A percentile compares a stretch with the other conserved stretches of the same genome.
These are phyloP conservation scores for Podilymbus podiceps DNA, from an alignment of 2,113 vertebrate species.

Conservation along the genomic window DNA sequence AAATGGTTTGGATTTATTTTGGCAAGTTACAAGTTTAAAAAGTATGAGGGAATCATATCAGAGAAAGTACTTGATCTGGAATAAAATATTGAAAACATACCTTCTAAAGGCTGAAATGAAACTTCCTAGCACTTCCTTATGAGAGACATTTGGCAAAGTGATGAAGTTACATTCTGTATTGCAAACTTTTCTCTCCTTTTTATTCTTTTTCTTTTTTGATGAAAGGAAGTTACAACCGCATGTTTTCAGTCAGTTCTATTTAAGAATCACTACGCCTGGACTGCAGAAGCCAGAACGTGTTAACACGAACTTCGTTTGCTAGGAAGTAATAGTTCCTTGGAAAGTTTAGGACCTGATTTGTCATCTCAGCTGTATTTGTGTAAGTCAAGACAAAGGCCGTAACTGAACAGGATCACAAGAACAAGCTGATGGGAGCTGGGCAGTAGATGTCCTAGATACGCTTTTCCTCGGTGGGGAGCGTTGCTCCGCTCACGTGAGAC, in stretches of 20 bases:
- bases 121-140: background rate
- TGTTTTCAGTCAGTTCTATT: background rate
- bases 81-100: background rate
- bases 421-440: background rate
- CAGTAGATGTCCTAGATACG: accelerated
- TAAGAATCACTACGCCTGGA: background rate
- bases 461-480: accelerated
- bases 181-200: background rate
- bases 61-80: background rate
- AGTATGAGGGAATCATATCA: background rate
- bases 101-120: background rate
- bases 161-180: background rate
- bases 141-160: background rate
- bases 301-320: background rate
- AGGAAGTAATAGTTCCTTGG: background rate
- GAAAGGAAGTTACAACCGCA: background rate
- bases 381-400: background rate
- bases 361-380: background rate
- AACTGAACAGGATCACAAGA: background rate
- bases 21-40: background rate
- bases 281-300: background rate
- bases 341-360: background rate
- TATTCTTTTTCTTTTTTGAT: background rate
- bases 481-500: background rate
- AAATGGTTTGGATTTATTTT: background rate